Conservation (phyloP, 2,797 vertebrate genomes). For the Malurus leucopterus region DNA sequence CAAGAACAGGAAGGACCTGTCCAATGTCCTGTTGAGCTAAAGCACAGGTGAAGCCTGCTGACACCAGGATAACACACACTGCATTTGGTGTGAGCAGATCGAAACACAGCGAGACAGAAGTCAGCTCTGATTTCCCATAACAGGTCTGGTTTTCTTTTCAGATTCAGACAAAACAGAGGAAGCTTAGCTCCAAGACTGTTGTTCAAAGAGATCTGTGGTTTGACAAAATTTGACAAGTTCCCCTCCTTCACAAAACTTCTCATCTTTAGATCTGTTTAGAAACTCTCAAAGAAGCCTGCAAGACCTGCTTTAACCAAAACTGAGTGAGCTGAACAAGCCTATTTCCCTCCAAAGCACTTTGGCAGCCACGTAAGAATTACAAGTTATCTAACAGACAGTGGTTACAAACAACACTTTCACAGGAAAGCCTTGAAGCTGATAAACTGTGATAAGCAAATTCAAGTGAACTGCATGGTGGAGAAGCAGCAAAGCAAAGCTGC, state of each 20-base stretch:
- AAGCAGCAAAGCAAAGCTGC: neutral
- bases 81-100: neutral
- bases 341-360: neutral
- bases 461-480: neutral
- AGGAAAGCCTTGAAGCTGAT: conserved; percentile 39
- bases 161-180: neutral
- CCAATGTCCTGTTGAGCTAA: neutral
- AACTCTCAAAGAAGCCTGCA: neutral
- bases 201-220: neutral
- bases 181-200: neutral
- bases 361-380: neutral
- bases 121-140: neutral
- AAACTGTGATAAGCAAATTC: conserved; percentile 51
- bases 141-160: neutral
- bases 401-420: neutral
- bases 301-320: neutral
- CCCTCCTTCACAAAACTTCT: neutral
- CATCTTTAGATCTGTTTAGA: neutral
- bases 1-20: neutral
- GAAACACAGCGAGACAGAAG: neutral
- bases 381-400: neutral
- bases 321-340: neutral
- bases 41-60: neutral
- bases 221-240: neutral
- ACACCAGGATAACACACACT: neutral